Evolutionary conservation across 2,888 invertebrate species (phyloP).

Genomic region (Steromphala cineraria): DNA sequence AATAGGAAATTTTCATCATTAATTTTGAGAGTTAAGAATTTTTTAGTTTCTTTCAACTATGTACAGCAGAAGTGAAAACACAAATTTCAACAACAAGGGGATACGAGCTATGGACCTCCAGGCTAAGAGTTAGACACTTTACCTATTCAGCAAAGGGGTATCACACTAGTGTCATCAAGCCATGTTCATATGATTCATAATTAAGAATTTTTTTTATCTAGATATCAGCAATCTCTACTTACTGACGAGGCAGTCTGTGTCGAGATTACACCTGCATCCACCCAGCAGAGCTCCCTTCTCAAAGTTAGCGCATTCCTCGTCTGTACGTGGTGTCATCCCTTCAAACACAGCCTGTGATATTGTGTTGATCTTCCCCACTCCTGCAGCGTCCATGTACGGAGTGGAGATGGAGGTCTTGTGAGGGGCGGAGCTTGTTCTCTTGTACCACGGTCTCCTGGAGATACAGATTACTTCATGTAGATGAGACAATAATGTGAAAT

Average conservation of each 20-base stretch:
- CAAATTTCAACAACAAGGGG: no score
- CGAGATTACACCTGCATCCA: conserved; percentile 73
- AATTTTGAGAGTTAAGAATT: no score
- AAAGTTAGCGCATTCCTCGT: conserved; percentile 63
- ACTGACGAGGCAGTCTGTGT: conserved; percentile 74
- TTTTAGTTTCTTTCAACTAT: no score
- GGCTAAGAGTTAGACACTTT: no score
- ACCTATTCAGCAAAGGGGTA: no score
- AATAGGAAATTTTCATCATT: neutral
- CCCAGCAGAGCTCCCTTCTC: conserved; percentile 69
- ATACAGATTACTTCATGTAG: neutral
- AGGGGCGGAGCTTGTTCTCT: conserved; percentile 72
- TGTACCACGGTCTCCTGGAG: conserved; percentile 74
- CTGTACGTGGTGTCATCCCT: conserved; percentile 72
- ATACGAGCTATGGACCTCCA: no score
- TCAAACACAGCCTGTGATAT: conserved; percentile 76
- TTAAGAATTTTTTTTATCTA: no score
- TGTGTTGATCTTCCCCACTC: conserved; percentile 76
- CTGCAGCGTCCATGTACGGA: conserved; percentile 76
- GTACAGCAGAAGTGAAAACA: no score
- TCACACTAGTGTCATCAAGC: no score
- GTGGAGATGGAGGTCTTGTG: conserved; percentile 75
- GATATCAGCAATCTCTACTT: conserved; percentile 33
- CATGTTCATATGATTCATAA: no score
- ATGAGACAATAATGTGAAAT: neutral